phyloP scores from a whole-genome alignment of 2,113 vertebrate genomes.

The Bostrychus sinensis region DNA sequence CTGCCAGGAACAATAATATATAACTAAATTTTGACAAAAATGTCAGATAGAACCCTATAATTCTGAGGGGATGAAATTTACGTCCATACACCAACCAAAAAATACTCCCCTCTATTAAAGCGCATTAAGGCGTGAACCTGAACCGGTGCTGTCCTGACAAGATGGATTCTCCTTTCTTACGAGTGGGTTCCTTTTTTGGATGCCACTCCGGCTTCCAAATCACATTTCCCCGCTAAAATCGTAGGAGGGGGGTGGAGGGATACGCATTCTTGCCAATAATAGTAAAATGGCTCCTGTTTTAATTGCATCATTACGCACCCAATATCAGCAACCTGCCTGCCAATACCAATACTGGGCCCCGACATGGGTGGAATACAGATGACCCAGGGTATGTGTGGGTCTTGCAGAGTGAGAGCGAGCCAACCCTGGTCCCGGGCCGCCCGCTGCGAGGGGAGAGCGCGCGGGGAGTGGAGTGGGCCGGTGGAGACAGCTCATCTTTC shows the following conservation, averaged over 20 bases:
- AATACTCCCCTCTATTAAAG: slow-evolving; percentile 69
- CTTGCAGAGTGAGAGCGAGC: slow-evolving; percentile 70
- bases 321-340: slow-evolving; percentile 83
- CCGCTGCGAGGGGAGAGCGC: slow-evolving; percentile 71
- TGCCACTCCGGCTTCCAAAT: slow-evolving; percentile 78
- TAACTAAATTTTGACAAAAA: no score
- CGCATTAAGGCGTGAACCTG: slow-evolving; percentile 73
- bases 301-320: slow-evolving; percentile 85
- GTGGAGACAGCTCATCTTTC: slow-evolving; percentile 78
- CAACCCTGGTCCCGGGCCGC: slow-evolving; percentile 73
- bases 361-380: slow-evolving; percentile 84
- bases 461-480: slow-evolving; percentile 69
- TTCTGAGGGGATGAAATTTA: no score
- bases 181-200: slow-evolving; percentile 75
- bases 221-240: slow-evolving; percentile 81
- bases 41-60: no score
- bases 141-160: slow-evolving; percentile 71
- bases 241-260: slow-evolving; percentile 33
- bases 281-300: slow-evolving; percentile 84
- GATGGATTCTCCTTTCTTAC: slow-evolving; percentile 81
- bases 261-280: slow-evolving; percentile 79
- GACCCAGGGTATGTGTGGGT: slow-evolving; percentile 81
- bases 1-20: no score
- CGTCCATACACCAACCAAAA: slow-evolving; percentile 58
- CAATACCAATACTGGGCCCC: slow-evolving; percentile 86